A percentile compares a stretch with the other conserved stretches of the same genome.
These are phyloP conservation scores for Beroe forskalii DNA, from an alignment of 37 sponge, comb jelly and placozoan genomes.

Conservation along the genomic window DNA sequence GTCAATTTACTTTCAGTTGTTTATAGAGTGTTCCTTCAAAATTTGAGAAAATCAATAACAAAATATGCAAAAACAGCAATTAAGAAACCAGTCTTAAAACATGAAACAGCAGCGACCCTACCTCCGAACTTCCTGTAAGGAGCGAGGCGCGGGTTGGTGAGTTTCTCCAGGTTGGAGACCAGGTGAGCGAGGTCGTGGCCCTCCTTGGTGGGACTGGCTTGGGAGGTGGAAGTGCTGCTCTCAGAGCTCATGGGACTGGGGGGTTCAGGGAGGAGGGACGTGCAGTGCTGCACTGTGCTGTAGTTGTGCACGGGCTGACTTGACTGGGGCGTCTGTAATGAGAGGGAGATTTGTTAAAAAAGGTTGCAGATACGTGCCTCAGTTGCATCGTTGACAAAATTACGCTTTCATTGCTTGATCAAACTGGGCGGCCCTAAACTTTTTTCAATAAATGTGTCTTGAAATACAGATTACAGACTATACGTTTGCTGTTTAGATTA, in stretches of 20 bases:
- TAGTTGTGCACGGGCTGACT: not conserved
- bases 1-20: no score
- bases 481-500: no score
- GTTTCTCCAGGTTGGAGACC: slow-evolving; percentile 3
- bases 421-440: no score
- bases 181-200: slow-evolving; percentile 55
- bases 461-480: no score
- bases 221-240: not conserved
- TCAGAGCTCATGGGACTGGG: not conserved
- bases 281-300: not conserved
- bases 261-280: not conserved
- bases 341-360: not conserved
- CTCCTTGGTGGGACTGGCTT: slow-evolving; percentile 27
- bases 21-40: no score
- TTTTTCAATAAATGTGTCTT: no score
- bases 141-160: slow-evolving; percentile 23
- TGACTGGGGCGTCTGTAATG: not conserved
- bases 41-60: no score
- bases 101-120: no score
- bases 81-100: no score
- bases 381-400: no score
- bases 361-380: not conserved
- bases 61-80: no score
- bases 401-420: no score
- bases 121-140: slow-evolving; percentile 50